Conservation (phyloP, 37 sponge, comb jelly and placozoan species). For the Mnemiopsis leidyi region DNA sequence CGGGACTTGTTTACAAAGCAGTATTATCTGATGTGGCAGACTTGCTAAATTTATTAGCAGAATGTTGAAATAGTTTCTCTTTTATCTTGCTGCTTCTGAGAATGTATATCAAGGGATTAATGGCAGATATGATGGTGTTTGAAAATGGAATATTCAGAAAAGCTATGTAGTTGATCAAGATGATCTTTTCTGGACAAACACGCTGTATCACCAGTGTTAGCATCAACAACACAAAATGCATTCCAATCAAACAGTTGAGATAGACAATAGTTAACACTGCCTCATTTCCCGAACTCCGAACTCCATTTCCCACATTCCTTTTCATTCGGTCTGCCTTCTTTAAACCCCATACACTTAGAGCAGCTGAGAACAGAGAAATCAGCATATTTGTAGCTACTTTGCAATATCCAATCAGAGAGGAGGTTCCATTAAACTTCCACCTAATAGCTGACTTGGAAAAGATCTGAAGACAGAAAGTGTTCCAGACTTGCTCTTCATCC, state of each 20-base stretch:
- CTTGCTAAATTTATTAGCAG: neutral
- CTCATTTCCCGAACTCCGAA: neutral
- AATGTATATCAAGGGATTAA: neutral
- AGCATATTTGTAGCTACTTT: neutral
- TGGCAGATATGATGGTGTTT: neutral
- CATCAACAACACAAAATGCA: neutral
- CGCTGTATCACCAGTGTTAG: neutral
- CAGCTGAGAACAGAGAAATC: neutral
- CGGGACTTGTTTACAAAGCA: too few relatives aligned
- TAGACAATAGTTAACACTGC: neutral
- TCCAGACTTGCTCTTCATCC: neutral
- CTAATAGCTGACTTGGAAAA: neutral
- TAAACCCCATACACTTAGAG: neutral
- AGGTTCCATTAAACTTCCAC: too few relatives aligned
- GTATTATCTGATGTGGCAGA: too few relatives aligned
- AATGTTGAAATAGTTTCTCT: neutral
- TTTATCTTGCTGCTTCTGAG: neutral
- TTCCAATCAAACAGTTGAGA: neutral
- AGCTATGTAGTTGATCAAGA: neutral
- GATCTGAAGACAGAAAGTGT: neutral
- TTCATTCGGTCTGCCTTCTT: neutral
- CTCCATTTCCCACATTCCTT: neutral
- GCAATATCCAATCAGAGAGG: neutral
- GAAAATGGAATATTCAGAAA: neutral
- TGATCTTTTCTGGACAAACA: neutral